A percentile compares a stretch with the other conserved stretches of the same genome.
Evolutionary conservation across 2,888 invertebrate species (phyloP).

Genomic region (Lysandra bellargus): DNA sequence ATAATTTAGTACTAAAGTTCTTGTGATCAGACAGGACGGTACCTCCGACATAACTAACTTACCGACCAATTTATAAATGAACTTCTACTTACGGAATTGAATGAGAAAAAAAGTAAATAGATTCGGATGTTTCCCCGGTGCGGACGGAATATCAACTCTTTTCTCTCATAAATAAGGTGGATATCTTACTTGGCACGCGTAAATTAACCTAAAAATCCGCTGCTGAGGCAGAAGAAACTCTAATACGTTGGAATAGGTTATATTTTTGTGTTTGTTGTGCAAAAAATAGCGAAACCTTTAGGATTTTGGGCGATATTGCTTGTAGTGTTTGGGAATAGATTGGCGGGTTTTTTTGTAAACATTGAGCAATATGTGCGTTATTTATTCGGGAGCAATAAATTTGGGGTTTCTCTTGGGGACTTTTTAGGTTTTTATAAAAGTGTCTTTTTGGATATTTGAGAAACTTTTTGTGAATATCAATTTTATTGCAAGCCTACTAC

Average conservation of each 20-base stretch:
- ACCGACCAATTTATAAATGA: constrained; percentile 23
- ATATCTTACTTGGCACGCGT: neutral
- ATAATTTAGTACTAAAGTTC: neutral
- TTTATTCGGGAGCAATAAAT: constrained; percentile 23
- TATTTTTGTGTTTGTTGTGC: constrained; percentile 32
- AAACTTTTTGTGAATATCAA: neutral
- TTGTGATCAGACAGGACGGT: neutral
- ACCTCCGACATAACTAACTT: neutral
- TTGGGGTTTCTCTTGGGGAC: neutral
- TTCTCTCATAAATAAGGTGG: neutral
- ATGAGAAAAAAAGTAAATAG: constrained; percentile 20
- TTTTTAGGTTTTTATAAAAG: constrained; percentile 1
- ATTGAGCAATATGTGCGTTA: constrained; percentile 13
- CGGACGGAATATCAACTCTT: neutral
- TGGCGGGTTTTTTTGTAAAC: constrained; percentile 26
- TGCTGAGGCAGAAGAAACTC: constrained; percentile 17
- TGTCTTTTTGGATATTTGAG: neutral
- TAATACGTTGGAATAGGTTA: neutral
- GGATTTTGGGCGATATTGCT: constrained; percentile 31
- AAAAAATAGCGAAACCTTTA: constrained; percentile 25
- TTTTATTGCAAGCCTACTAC: neutral
- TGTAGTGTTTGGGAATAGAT: constrained; percentile 28
- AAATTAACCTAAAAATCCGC: neutral
- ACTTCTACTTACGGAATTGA: constrained; percentile 29
- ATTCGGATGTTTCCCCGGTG: neutral